Evolutionary conservation across 35 echinoderm and acorn worm species (phyloP).

Genomic region (Lytechinus variegatus): DNA sequence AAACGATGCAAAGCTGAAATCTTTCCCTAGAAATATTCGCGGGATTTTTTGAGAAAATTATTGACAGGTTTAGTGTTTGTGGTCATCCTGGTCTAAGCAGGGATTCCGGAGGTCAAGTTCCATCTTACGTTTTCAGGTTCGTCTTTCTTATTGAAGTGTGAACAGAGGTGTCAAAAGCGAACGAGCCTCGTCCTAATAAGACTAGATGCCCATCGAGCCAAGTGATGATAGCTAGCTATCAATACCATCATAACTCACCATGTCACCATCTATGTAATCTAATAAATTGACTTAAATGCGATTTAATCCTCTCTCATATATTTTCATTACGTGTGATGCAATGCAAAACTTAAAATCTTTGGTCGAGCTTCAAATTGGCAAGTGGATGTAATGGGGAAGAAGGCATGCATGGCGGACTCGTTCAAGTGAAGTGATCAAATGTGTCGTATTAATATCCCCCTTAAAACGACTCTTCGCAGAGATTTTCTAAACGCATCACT

Average conservation of each 20-base stretch:
- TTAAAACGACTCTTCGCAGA: conserved; percentile 2
- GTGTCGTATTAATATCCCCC: conserved; percentile 10
- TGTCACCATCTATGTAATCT: neutral
- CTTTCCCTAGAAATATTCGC: neutral
- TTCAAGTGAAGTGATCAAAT: neutral
- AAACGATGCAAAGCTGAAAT: neutral
- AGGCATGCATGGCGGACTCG: neutral
- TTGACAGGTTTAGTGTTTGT: conserved; percentile 36
- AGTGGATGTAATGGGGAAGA: neutral
- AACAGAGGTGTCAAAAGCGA: neutral
- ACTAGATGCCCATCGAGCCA: neutral
- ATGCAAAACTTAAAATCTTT: neutral
- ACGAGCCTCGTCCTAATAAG: neutral
- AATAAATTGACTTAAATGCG: neutral
- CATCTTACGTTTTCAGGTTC: neutral
- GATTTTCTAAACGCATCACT: conserved; percentile 17
- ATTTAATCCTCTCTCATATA: conserved; percentile 19
- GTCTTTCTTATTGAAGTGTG: neutral
- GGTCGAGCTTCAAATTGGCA: neutral
- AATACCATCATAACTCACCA: neutral
- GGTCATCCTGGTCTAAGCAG: neutral
- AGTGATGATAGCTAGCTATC: neutral
- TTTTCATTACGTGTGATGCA: neutral
- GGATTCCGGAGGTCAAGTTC: neutral
- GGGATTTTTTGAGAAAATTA: neutral